Base-by-base conservation (phyloP, 35 echinoderm and acorn worm genomes). In the Lytechinus variegatus region DNA sequence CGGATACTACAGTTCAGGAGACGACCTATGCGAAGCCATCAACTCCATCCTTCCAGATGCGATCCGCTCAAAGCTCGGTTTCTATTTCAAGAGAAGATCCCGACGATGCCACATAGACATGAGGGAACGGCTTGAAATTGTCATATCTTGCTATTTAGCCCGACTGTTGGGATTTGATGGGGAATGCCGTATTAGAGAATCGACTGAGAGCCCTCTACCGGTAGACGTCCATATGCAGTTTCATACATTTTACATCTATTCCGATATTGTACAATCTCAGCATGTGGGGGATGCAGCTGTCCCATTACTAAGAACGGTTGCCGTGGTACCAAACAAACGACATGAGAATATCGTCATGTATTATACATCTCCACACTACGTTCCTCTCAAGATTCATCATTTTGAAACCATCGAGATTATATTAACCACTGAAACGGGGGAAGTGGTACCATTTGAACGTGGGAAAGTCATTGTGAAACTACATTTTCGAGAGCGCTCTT, bases 171-270 rank as follows among this genome's bases (percentile, higher is more conserved):
- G 33, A 44, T 44, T 44, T 44, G 33, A 44, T 44, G 33, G 33
- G 33, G 33, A 44, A 44, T 44, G 33, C 33, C 33, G 33, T 44
- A 44, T 44, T 44, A 93, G 12, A 21, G 19, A 89, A 90, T 61
- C 56, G 9, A 54, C 87, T 1, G 51, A 86, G 19, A 61, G 94
- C 4, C 12, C 87, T 21, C 27, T 95, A 33, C 95, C 96, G 7
- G 54, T 94, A 4, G 96, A 97, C 66, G 54, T 97, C 6, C 87
- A 94, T 52, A 96, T 86, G 92, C 27, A 58, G 16, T 95, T 97
- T 54, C 94, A 97, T 87, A 94, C 87, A 28, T 96, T 97, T 24
- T 97, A 95, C 87, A 28, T 97, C 1, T 97, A 97, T 57, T 89
- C 57, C 12, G 95, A 97, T 89, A 96, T 96, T 72, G 95, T 95